Percentiles rank a stretch among this genome's conserved stretches.
Conservation (phyloP, 2,797 vertebrate genomes). For the Perodicticus potto region DNA sequence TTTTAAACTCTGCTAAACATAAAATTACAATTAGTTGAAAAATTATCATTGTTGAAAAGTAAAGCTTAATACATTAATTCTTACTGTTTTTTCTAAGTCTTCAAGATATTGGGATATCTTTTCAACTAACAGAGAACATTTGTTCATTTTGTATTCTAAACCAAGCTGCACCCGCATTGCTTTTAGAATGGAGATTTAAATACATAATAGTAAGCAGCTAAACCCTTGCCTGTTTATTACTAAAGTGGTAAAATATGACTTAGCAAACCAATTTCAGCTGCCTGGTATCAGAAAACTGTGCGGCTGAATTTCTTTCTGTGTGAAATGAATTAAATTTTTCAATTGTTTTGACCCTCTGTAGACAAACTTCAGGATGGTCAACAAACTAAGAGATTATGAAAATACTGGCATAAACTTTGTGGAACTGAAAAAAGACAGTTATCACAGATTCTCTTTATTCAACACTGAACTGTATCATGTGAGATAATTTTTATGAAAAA, state of each 20-base stretch:
- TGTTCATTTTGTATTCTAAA: constrained; percentile 12
- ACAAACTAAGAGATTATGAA: neutral
- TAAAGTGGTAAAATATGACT: neutral
- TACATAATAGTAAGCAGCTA: neutral
- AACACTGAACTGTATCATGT: neutral
- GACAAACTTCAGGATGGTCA: neutral
- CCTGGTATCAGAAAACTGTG: neutral
- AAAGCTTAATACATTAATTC: neutral
- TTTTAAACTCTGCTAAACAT: neutral
- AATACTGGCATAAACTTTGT: neutral
- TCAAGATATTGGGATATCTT: neutral
- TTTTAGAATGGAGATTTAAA: neutral
- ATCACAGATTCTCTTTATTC: neutral
- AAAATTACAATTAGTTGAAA: neutral
- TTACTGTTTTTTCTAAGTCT: neutral
- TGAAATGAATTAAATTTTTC: neutral
- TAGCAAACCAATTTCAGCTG: neutral
- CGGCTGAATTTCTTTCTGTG: neutral
- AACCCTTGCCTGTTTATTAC: neutral
- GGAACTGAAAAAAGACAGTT: neutral
- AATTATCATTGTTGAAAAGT: neutral
- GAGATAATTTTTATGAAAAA: neutral
- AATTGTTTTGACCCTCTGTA: neutral
- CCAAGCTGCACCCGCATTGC: neutral
- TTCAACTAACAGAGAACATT: neutral